Evolutionary conservation across 1,140 invertebrate genomes (phyloP), one percentile per base, ranked within the genome.

Genomic region (Arion vulgaris): DNA sequence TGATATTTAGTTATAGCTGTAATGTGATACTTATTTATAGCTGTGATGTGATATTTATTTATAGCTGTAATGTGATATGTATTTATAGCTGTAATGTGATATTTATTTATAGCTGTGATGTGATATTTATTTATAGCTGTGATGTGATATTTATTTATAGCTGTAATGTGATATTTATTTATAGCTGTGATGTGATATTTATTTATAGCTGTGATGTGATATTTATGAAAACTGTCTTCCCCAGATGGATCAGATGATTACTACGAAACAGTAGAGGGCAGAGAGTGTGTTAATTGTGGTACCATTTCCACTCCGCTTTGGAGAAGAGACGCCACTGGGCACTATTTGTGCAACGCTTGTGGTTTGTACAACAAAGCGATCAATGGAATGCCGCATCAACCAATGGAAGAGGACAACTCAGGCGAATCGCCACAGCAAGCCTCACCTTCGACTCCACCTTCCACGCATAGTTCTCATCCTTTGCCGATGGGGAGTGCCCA

Each of bases 301-400:
- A 91, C 92, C 15, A 90, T 91, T 28, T 92, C 90, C 19, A 93
- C 92, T 1, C 92, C 92, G 9, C 84, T 93, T 72, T 93, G 92
- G 92, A 84, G 92, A 38, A 84, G 92, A 26, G 92, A 93, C 81
- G 92, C 91, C 32, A 92, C 91, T 4, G 92, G 92, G 11, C 91
- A 93, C 81, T 93, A 93, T 85, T 85, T 93, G 51, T 92, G 92
- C 85, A 92, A 92, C 85, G 92, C 92, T 13, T 97, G 97, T 74
- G 98, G 98, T 87, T 95, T 99, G 71, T 99, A 98, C 94, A 98
- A 98, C 94, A 99, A 98, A 94, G 98, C 98, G 97, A 99, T 83
- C 75, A 79, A 79, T 77, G 76, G 82, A 23, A 19, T 41, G 15
- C 45, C 39, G 62, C 57, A 75, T 17, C 36, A 72, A 36, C 51